Base-by-base conservation (phyloP, 2,888 invertebrate genomes). In the Yponomeuta plumbellus region DNA sequence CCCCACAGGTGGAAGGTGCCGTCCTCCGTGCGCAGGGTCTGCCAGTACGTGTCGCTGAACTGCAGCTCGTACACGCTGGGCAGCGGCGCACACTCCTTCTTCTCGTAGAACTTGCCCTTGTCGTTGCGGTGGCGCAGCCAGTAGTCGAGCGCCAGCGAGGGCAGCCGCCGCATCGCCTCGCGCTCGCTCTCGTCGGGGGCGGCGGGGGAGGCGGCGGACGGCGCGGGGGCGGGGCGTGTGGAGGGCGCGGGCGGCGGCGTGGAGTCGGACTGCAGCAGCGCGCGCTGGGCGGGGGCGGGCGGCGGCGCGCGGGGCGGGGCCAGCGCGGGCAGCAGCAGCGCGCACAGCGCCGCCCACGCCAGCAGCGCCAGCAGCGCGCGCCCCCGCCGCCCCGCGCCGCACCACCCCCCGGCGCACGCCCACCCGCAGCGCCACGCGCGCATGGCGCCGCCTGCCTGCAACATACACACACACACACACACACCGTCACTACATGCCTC, bases 21-120 rank as follows among this genome's bases (percentile, higher is more conserved):
- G 75, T 97, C 96, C 57, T 93, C 92, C 8, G 96, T 94, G 72
- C 93, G 93, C 80, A 97, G 80, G 64, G 95, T 96, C 87, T 98
- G 98, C 98, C 98, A 98, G 84, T 97, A 97, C 66, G 97, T 94
- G 81, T 98, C 98, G 87, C 97, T 97, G 89, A 97, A 98, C 82
- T 98, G 96, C 70, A 98, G 90, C 77, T 98, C 98, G 85, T 96
- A 97, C 73, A 97, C 94, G 68, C 95, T 96, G 0, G 98, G 98
- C 82, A 96, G 97, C 72, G 95, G 94, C 68, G 96, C 96, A 86
- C 97, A 97, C 68, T 94, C 94, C 74, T 93, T 93, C 83, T 95
- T 95, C 78, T 93, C 93, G 76, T 83, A 83, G 74, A 81, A 91
- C 69, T 94, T 92, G 72, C 94, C 93, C 83, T 95, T 95, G 80